Base-by-base conservation (phyloP, 2,888 invertebrate species). In the Caenorhabditis panamensis region DNA sequence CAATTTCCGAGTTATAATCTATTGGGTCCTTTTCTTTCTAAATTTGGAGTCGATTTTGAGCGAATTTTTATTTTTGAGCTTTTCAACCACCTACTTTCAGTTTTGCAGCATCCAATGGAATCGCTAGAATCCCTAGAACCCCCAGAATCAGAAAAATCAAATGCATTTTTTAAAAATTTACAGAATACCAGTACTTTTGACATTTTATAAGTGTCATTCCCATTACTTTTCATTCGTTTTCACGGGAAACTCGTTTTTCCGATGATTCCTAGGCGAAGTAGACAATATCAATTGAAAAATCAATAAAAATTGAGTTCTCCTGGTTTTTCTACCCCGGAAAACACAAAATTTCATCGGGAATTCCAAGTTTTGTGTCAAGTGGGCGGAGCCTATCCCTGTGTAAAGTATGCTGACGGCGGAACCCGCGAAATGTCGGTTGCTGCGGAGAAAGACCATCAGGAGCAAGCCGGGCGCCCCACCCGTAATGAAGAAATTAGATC, bases 401-500 rank as follows among this genome's bases (percentile, higher is more conserved):
- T 36, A 63, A 58, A 73, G 49, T 28, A 64, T 73, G 58, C 49
- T 20, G 51, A 20, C 0, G 49, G 62, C 72, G 72, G 72, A 73
- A 73, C 72, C 64, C 72, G 72, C 58, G 47, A 58, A n/a, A 26
- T 56, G 72, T 73, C 72, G 64, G 72, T 58, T 18, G 72, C 64
- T 31, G n/a, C 28, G 11, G 9, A 9, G 8, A 64, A 63, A 44
- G 5, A 16, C 26, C 18, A 20, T 5, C 1, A 49, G 26, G 6
- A 18, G 3, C 9, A n/a, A n/a, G 1, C 6, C 0, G 24, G 8
- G 6, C 22, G 0, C 3, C 2, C 0, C 28, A 78, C 72, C 79
- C 72, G 79, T 62, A 47, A 67, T 79, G 79, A 79, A 67, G 79
- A 79, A 66, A 79, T 79, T 72, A 79, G 79, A 79, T 79, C 79